phyloP scores from a whole-genome alignment of 2,113 vertebrate genomes.

The Bufo gargarizans region DNA sequence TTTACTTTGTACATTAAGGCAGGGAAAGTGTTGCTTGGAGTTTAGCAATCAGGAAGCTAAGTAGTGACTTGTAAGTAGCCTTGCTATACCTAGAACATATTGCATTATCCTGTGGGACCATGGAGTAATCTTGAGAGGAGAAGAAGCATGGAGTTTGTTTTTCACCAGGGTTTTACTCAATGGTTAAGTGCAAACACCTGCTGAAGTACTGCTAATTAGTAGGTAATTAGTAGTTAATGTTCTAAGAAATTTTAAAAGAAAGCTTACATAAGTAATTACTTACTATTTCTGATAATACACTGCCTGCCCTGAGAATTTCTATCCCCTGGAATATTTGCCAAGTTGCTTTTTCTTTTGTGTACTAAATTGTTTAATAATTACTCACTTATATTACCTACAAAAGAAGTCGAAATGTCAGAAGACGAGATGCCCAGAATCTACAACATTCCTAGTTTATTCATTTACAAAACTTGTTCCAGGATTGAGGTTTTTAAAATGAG shows the following conservation, averaged over 20 bases:
- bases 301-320: conserved; percentile 94
- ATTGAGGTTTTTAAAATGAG: neutral
- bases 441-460: neutral
- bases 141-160: conserved; percentile 85
- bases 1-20: conserved; percentile 51
- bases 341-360: conserved; percentile 94
- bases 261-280: conserved; percentile 97
- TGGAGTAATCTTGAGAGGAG: conserved; percentile 83
- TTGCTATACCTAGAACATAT: conserved; percentile 62
- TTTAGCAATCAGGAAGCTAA: conserved; percentile 68
- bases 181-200: conserved; percentile 96
- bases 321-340: conserved; percentile 96
- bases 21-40: conserved; percentile 64
- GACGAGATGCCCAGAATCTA: neutral
- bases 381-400: conserved; percentile 92
- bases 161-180: conserved; percentile 90
- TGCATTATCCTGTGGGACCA: conserved; percentile 74
- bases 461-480: neutral
- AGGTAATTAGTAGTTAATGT: conserved; percentile 99
- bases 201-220: conserved; percentile 99
- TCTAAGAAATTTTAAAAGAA: conserved; percentile 96
- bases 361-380: conserved; percentile 99
- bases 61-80: conserved; percentile 67
- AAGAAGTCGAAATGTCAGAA: conserved; percentile 66
- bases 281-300: conserved; percentile 93